These are phyloP conservation scores for Pogona vitticeps DNA, from an alignment of 2,113 vertebrate species.

Conservation along the genomic window DNA sequence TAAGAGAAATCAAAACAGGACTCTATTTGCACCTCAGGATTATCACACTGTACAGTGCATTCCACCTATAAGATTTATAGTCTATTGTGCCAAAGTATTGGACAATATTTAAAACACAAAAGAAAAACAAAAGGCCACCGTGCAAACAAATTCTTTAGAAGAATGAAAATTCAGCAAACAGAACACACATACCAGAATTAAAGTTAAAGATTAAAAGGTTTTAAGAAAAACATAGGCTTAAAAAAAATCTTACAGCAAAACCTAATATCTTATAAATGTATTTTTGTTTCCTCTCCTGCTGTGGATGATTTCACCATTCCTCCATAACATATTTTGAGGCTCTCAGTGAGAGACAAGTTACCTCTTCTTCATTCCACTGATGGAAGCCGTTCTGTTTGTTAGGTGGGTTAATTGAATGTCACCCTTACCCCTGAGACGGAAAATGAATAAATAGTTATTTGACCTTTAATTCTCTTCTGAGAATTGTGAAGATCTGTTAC, in stretches of 20 bases:
- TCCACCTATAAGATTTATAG: neutral
- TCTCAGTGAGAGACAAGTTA: neutral
- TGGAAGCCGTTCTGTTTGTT: neutral
- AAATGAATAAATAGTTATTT: neutral
- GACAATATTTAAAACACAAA: neutral
- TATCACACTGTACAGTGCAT: neutral
- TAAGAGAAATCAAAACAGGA: neutral
- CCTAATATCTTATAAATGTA: neutral
- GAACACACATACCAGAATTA: neutral
- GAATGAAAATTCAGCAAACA: neutral
- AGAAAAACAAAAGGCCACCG: neutral
- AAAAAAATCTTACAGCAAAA: neutral
- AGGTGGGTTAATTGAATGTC: neutral
- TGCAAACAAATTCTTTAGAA: neutral
- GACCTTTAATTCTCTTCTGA: neutral
- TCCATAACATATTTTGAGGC: neutral
- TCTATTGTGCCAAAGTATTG: neutral
- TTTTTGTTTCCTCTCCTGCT: neutral
- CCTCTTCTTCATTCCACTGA: neutral
- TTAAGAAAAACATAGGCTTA: neutral
- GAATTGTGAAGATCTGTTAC: neutral
- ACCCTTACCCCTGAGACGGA: neutral
- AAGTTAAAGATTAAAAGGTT: neutral
- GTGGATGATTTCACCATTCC: neutral
- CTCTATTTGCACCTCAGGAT: neutral